Evolutionary conservation across 1,140 invertebrate species (phyloP).

Genomic region (Berghia stephanieae): DNA sequence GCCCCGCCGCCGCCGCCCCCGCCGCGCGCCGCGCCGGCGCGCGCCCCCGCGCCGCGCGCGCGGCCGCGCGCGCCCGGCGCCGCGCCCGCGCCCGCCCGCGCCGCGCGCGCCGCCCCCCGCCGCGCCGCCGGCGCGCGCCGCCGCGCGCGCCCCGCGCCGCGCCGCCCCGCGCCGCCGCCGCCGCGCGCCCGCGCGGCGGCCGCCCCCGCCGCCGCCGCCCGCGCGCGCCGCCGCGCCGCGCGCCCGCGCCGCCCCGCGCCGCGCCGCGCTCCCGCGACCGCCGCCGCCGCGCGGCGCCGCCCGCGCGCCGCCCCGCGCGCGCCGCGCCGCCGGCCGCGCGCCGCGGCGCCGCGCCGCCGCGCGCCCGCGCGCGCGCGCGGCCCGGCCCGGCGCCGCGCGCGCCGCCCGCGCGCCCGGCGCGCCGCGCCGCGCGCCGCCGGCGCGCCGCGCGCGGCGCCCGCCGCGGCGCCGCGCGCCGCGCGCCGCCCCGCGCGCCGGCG

Average conservation of each 20-base stretch:
- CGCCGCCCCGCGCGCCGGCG: too few species aligned
- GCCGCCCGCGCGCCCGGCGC: too few species aligned
- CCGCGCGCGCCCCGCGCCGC: background rate
- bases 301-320: background rate
- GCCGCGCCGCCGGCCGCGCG: background rate
- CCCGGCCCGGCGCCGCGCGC: too few species aligned
- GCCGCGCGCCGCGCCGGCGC: background rate
- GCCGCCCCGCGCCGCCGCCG: background rate
- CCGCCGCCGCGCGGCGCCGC: background rate
- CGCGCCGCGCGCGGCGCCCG: too few species aligned
- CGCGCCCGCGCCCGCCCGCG: background rate
- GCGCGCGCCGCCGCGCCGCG: background rate
- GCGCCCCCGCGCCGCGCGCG: background rate
- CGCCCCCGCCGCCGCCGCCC: background rate
- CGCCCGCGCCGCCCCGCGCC: background rate
- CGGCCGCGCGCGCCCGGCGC: background rate
- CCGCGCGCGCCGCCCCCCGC: background rate
- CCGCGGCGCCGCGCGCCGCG: too few species aligned
- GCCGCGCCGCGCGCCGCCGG: too few species aligned
- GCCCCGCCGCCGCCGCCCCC: background rate
- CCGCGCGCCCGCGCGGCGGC: background rate
- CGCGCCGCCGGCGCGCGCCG: background rate
- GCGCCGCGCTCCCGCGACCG: background rate
- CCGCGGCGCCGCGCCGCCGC: background rate
- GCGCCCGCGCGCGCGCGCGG: background rate